Base-by-base conservation (phyloP, 1,140 invertebrate genomes). In the Yoshiicerus persimilis region DNA sequence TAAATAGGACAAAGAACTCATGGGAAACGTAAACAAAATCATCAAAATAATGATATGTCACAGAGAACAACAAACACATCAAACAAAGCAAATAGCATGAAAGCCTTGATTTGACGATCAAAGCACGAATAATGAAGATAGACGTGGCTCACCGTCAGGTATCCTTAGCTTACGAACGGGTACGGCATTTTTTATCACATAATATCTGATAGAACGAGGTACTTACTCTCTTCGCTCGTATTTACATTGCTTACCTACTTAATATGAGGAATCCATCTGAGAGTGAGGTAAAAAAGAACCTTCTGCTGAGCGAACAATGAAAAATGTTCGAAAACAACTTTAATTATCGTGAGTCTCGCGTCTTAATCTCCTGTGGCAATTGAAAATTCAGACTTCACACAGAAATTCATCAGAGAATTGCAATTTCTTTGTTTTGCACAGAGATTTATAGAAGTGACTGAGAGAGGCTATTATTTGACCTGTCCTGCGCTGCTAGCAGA, bases 1-100 rank as follows among this genome's bases (percentile, higher is more conserved):
- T 80, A 80, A 80, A 80, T 80, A 66, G 84, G 84, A 86, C 84
- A 86, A 86, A 86, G 84, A 86, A 62, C 84, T 66, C 32, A 84
- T 75, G 86, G 70, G 86, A 87, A 87, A 75, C 38, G 86, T 87
- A 87, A 87, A 87, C 86, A 87, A 87, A 70, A 75, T 64, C 70
- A 87, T 87, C 86, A 87, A 87, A 87, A 87, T 84, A 56, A 84
- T 84, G 83, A 56, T 41, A 84, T 47, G 47, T 62, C 83, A 84
- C 83, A 84, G 39, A 56, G 23, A 66, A 86, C 56, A 86, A 86
- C 85, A 86, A 70, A 66, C 85, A 86, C 64, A 66, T 86, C 47
- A 86, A 66, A 64, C 47, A 86, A 66, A 34, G 34, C 47, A 66
- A 64, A 70, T 86, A 38, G n/a, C 83, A 47, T 84, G 83, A 56